Conservation (phyloP, 1,140 invertebrate genomes). For the Telenomus remus region DNA sequence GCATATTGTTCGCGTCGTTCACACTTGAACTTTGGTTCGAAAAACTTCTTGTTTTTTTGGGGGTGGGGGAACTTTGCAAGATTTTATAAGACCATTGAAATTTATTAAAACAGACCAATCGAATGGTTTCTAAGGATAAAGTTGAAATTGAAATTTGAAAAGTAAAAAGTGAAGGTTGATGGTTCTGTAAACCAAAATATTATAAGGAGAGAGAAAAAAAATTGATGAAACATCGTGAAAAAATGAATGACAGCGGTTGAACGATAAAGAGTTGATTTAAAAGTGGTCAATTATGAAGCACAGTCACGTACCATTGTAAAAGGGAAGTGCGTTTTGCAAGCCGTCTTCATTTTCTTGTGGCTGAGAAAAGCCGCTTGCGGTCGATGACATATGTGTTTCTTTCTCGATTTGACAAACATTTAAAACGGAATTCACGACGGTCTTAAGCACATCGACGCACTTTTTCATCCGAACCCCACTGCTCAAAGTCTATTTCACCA, state of each 20-base stretch:
- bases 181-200: too few relatives aligned
- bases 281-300: constrained; percentile 10
- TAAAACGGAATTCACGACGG: constrained; percentile 52
- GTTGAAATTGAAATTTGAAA: too few relatives aligned
- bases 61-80: too few relatives aligned
- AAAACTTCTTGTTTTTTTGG: too few relatives aligned
- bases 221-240: too few relatives aligned
- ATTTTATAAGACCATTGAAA: too few relatives aligned
- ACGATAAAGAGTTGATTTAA: background rate
- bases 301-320: constrained; percentile 47
- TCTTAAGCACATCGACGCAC: constrained; percentile 41
- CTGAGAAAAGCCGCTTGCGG: constrained; percentile 52
- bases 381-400: constrained; percentile 58
- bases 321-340: constrained; percentile 46
- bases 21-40: constrained; percentile 42
- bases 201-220: too few relatives aligned
- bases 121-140: too few relatives aligned
- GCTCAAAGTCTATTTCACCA: background rate
- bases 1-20: constrained; percentile 35
- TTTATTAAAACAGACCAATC: too few relatives aligned
- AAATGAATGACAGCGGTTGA: background rate
- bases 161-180: too few relatives aligned
- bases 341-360: constrained; percentile 53
- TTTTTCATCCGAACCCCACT: constrained; percentile 39
- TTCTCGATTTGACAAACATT: constrained; percentile 57